phyloP scores from a whole-genome alignment of 2,113 vertebrate genomes.

The Pitta sordida region DNA sequence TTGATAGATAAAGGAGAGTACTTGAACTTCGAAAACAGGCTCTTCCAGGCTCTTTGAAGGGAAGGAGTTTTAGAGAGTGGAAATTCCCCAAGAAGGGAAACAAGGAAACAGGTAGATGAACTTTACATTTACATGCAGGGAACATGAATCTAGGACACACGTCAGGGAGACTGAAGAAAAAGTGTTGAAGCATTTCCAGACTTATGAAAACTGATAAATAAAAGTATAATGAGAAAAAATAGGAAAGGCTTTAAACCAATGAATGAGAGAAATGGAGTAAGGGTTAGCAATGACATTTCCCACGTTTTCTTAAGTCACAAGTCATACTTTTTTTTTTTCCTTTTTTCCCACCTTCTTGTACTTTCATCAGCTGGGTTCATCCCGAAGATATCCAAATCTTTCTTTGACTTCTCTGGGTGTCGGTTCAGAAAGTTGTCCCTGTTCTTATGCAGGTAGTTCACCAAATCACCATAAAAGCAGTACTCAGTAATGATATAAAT shows the following conservation, averaged over 20 bases:
- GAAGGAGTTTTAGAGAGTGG: not conserved
- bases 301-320: not conserved
- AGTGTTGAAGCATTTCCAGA: not conserved
- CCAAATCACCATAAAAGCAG: constrained; percentile 96
- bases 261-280: not conserved
- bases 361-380: constrained; percentile 92
- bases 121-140: not conserved
- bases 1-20: not conserved
- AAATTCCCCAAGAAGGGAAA: not conserved
- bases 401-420: constrained; percentile 90
- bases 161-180: not conserved
- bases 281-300: not conserved
- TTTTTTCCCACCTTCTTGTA: constrained; percentile 84
- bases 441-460: constrained; percentile 98
- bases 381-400: constrained; percentile 95
- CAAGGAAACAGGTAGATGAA: not conserved
- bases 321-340: not conserved
- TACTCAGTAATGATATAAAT: constrained; percentile 99
- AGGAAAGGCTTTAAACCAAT: not conserved
- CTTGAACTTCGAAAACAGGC: not conserved
- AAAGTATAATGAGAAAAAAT: not conserved
- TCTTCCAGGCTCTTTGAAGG: not conserved
- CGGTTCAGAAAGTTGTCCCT: constrained; percentile 89
- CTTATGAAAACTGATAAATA: not conserved
- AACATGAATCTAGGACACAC: not conserved